These are phyloP conservation scores for Cerceris ruficornis DNA, from an alignment of 2,888 invertebrate species.

Conservation along the genomic window DNA sequence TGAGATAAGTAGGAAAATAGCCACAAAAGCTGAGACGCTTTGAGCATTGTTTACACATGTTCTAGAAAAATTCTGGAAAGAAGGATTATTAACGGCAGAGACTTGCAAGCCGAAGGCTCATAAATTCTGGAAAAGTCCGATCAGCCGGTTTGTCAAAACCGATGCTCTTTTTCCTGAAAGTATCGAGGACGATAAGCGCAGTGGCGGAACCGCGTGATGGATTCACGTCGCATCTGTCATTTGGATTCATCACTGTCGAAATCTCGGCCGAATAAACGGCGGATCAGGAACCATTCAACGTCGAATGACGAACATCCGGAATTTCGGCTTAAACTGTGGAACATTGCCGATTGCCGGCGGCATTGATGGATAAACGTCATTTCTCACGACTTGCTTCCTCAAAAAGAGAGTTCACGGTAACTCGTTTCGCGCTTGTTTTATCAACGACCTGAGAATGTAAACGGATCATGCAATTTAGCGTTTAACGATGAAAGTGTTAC, in stretches of 20 bases:
- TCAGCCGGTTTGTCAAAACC: background rate
- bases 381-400: background rate
- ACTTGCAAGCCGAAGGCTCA: background rate
- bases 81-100: background rate
- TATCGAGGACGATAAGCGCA: background rate
- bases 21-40: no score
- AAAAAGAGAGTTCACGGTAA: background rate
- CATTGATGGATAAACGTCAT: constrained; percentile 24
- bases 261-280: constrained; percentile 43
- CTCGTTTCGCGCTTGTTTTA: background rate
- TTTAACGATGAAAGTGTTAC: no score
- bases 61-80: background rate
- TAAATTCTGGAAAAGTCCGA: background rate
- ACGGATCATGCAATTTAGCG: background rate
- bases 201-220: constrained; percentile 33
- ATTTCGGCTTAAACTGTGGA: constrained; percentile 6
- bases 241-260: constrained; percentile 61
- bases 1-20: no score
- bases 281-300: constrained; percentile 41
- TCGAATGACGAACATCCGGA: constrained; percentile 26
- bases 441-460: background rate
- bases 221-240: constrained; percentile 61
- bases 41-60: no score
- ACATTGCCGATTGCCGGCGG: background rate
- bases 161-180: background rate